Evolutionary conservation across 1,140 invertebrate genomes (phyloP), one percentile per base, ranked within the genome.

Genomic region (Pseudomyrmex dendroicus): DNA sequence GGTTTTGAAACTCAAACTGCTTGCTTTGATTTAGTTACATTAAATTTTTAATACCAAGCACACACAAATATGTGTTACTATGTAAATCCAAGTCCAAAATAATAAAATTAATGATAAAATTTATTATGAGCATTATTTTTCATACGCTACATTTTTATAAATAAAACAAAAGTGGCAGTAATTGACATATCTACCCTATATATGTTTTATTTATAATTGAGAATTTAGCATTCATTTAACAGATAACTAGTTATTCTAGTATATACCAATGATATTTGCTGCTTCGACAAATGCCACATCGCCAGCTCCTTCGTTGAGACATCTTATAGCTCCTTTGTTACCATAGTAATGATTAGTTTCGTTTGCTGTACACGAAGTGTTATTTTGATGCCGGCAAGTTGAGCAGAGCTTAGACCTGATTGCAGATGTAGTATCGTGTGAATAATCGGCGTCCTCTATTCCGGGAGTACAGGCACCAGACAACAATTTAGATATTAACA

Each of bases 231-330:
- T 25, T 25, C 1, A 25, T 25, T 25, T 25, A 25, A 20, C n/a
- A 15, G 62, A 64, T 44, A n/a, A 25, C 20, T 35, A 12, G 35
- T 83, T 72, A 68, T 20, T 64, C 52, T 87, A n/a, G n/a, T n/a
- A n/a, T n/a, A 82, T 91, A 95, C 95, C 87, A 3, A 84, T 78
- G 20, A 96, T 91, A 74, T 95, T 93, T 73, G 94, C 92, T 8
- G 92, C 91, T 82, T 96, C 95, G 1, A 96, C 89, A 78, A 96
- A 95, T 0, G 96, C 96, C 46, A 96, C 95, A 86, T 96, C 95
- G 1, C 95, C 96, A 54, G 90, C 89, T 2, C 93, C 92, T 59
- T 95, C 91, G 0, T 88, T 89, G 0, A 96, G 90, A 87, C 96
- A 97, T 4, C 91, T 90, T 2, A 96, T 83, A 2, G 96, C 95